These are phyloP conservation scores for Proteles cristata DNA, from an alignment of 2,113 vertebrate species.

Conservation along the genomic window DNA sequence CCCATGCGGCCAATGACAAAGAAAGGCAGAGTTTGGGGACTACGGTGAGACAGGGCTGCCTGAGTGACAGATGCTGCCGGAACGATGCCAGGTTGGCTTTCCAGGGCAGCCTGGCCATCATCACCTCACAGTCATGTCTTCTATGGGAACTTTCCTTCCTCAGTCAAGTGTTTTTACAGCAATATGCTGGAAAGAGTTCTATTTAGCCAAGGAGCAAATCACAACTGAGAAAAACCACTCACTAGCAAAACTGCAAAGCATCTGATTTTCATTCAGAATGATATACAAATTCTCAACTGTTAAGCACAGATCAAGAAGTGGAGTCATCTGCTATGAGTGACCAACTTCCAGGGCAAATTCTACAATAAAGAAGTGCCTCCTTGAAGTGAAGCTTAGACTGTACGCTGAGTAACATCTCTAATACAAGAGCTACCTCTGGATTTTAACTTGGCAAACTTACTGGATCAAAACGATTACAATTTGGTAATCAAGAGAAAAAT, in stretches of 20 bases:
- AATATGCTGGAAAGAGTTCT: constrained; percentile 5
- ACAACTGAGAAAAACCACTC: not conserved
- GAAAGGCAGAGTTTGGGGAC: not conserved
- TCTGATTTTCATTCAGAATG: constrained; percentile 32
- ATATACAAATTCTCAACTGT: not conserved
- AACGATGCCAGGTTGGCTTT: not conserved
- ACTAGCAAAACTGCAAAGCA: constrained; percentile 9
- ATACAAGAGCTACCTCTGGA: not conserved
- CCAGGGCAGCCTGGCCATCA: not conserved
- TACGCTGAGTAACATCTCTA: not conserved
- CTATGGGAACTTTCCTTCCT: not conserved
- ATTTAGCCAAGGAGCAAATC: not conserved
- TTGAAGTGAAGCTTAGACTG: not conserved
- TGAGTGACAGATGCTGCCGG: rapidly evolving
- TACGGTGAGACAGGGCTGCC: no score
- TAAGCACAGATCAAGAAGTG: not conserved
- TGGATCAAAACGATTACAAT: not conserved
- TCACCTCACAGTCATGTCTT: not conserved
- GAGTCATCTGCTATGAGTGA: not conserved
- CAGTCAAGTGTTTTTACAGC: not conserved
- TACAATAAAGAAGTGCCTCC: not conserved
- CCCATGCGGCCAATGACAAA: not conserved
- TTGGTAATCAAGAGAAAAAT: not conserved
- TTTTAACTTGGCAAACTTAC: constrained; percentile 27
- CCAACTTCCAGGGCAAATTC: not conserved